These are phyloP conservation scores for Limenitis camilla DNA, from an alignment of 2,888 invertebrate genomes.

Conservation along the genomic window DNA sequence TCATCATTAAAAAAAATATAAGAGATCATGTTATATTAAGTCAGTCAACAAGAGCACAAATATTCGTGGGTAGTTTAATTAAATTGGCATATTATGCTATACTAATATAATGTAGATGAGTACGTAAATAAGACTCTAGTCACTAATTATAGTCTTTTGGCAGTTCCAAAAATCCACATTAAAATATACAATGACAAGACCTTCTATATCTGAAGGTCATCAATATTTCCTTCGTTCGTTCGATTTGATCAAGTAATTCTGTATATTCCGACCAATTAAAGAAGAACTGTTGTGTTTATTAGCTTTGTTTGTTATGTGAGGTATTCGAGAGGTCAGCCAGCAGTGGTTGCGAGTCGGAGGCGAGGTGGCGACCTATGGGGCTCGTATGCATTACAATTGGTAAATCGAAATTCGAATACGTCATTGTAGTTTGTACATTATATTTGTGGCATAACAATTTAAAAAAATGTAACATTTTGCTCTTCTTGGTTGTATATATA, in stretches of 20 bases:
- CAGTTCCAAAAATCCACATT: slow-evolving; percentile 24
- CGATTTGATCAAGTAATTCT: slow-evolving; percentile 23
- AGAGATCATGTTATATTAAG: too few species aligned
- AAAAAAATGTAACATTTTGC: too few species aligned
- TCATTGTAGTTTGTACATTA: slow-evolving; percentile 33
- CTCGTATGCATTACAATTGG: slow-evolving; percentile 67
- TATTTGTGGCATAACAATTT: slow-evolving; percentile 12
- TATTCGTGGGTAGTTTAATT: too few species aligned
- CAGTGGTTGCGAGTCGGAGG: slow-evolving; percentile 37
- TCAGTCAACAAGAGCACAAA: too few species aligned
- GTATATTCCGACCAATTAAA: slow-evolving; percentile 35
- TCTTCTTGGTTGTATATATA: too few species aligned
- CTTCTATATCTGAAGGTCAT: slow-evolving; percentile 55
- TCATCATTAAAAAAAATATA: too few species aligned
- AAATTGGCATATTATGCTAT: too few species aligned
- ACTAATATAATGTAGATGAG: too few species aligned
- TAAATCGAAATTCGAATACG: slow-evolving; percentile 58
- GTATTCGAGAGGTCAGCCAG: slow-evolving; percentile 34
- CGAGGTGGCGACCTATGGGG: slow-evolving; percentile 54
- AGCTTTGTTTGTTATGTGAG: slow-evolving; percentile 24
- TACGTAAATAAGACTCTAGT: too few species aligned
- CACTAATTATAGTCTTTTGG: too few species aligned
- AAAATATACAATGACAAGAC: slow-evolving; percentile 26
- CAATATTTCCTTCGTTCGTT: slow-evolving; percentile 41
- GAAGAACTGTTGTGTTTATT: slow-evolving; percentile 30